These are phyloP conservation scores for Chalcosyrphus nemorum DNA, from an alignment of 2,888 invertebrate genomes.

Conservation along the genomic window DNA sequence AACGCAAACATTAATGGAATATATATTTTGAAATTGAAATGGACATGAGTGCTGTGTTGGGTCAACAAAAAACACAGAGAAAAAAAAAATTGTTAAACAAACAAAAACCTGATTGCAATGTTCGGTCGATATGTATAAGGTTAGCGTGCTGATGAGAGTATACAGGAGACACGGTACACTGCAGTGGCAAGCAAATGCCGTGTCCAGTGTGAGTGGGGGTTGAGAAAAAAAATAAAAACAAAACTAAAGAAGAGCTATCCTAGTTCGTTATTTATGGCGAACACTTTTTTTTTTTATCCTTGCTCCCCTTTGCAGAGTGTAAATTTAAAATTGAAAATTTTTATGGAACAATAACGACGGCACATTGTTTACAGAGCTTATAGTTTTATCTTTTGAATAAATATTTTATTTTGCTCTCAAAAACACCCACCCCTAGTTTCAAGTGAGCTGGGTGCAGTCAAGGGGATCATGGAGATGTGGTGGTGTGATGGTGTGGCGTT, in stretches of 20 bases:
- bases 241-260: neutral
- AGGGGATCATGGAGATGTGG: neutral
- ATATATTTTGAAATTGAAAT: constrained; percentile 43
- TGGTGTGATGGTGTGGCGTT: too few relatives aligned
- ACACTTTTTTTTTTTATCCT: neutral
- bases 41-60: neutral
- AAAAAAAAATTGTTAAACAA: constrained; percentile 10
- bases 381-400: constrained; percentile 38
- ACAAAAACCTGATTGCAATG: constrained; percentile 22
- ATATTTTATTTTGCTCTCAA: constrained; percentile 32
- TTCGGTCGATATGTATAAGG: neutral
- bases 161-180: neutral
- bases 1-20: constrained; percentile 31
- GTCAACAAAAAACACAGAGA: constrained; percentile 11
- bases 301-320: neutral
- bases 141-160: too few relatives aligned
- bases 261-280: neutral
- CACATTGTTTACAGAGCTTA: constrained; percentile 14
- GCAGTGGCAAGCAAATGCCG: constrained; percentile 6
- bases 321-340: constrained; percentile 9
- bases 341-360: constrained; percentile 1
- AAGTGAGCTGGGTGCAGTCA: neutral
- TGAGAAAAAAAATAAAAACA: neutral
- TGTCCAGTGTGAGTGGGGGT: neutral
- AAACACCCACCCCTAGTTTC: constrained; percentile 38